Percentiles rank a stretch among this genome's conserved stretches.
These are phyloP conservation scores for Dicycla oo DNA, from an alignment of 2,888 invertebrate species.

Conservation along the genomic window DNA sequence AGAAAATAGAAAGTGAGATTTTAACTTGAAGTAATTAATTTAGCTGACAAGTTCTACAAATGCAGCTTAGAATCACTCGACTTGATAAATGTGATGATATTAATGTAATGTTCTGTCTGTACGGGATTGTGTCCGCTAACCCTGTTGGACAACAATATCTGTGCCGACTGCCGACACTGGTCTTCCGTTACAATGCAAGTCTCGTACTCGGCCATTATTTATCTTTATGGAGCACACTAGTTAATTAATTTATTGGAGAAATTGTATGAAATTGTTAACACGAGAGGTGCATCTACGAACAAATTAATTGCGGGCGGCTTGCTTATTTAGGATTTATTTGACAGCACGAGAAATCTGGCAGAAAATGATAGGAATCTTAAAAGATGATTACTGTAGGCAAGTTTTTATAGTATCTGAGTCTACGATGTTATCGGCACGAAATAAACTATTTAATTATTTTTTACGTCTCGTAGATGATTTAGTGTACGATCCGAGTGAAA, in stretches of 20 bases:
- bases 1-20: conserved; percentile 47
- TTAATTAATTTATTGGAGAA: conserved; percentile 60
- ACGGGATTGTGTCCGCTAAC: conserved; percentile 40
- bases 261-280: conserved; percentile 60
- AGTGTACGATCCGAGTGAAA: no score
- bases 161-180: conserved; percentile 55
- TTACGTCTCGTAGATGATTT: conserved; percentile 13
- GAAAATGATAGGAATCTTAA: conserved; percentile 38
- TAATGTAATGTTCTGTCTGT: background rate
- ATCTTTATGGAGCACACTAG: conserved; percentile 55
- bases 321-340: conserved; percentile 54
- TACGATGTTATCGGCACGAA: conserved; percentile 32
- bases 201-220: conserved; percentile 55
- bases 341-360: conserved; percentile 49
- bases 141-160: conserved; percentile 60
- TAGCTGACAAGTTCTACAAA: conserved; percentile 16
- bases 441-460: conserved; percentile 20
- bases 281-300: conserved; percentile 45
- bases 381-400: conserved; percentile 4
- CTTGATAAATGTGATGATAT: conserved; percentile 18
- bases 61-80: background rate
- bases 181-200: conserved; percentile 64
- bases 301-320: conserved; percentile 41
- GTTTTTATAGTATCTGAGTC: conserved; percentile 36
- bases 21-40: conserved; percentile 38